Percentiles rank a stretch among this genome's conserved stretches.
phyloP scores from a whole-genome alignment of 2,797 vertebrate genomes.

The Myotis pilosus region DNA sequence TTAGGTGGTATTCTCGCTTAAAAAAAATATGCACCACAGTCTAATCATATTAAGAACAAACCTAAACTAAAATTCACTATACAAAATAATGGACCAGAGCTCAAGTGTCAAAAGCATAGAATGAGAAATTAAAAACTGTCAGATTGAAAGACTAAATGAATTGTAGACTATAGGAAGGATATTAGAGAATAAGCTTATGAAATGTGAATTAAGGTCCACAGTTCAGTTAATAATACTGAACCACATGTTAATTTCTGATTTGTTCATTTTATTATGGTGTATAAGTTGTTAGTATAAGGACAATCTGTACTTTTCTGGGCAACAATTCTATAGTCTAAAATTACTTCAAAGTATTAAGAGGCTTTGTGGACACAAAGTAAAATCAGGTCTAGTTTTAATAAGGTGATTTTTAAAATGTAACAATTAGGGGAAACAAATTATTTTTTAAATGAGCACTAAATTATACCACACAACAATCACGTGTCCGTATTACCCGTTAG shows the following conservation, averaged over 20 bases:
- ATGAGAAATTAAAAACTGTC: not conserved
- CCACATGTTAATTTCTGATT: not conserved
- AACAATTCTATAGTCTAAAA: not conserved
- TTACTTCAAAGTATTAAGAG: not conserved
- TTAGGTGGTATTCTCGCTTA: not conserved
- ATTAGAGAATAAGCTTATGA: not conserved
- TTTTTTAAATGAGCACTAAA: not conserved
- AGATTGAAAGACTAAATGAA: not conserved
- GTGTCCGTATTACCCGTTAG: not conserved
- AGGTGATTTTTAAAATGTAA: not conserved
- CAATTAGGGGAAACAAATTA: not conserved
- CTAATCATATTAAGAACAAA: not conserved
- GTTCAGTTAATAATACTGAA: not conserved
- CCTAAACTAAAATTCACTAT: not conserved
- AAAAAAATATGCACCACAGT: not conserved
- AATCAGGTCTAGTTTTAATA: not conserved
- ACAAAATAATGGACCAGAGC: not conserved
- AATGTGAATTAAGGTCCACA: not conserved
- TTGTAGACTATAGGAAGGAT: not conserved
- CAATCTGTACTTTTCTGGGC: not conserved
- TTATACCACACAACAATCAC: not conserved
- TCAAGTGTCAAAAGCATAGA: not conserved
- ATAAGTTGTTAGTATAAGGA: not conserved
- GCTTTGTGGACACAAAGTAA: not conserved
- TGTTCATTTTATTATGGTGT: not conserved